A percentile compares a stretch with the other conserved stretches of the same genome.
phyloP scores from a whole-genome alignment of 2,797 vertebrate species.

The Neoniphon sammara region DNA sequence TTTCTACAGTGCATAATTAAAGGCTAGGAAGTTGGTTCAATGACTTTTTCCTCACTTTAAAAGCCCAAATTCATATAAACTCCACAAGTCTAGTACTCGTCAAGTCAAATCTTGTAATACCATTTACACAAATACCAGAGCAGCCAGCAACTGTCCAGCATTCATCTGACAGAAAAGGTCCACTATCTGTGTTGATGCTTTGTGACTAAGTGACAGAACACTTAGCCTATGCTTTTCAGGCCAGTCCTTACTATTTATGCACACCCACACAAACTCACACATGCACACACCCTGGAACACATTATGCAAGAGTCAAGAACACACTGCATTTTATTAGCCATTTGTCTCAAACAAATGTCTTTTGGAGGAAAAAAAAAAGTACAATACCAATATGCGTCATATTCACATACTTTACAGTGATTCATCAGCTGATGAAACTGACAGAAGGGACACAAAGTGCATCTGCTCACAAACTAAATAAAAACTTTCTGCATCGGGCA shows the following conservation, averaged over 20 bases:
- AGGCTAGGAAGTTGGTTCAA: too few relatives aligned
- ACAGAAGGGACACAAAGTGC: conserved; percentile 42
- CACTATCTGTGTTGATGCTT: neutral
- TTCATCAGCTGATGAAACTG: conserved; percentile 20
- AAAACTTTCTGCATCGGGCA: neutral
- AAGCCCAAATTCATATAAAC: too few relatives aligned
- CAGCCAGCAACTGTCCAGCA: neutral
- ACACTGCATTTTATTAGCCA: conserved; percentile 22
- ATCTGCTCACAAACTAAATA: conserved; percentile 23
- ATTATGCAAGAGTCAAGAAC: conserved; percentile 25
- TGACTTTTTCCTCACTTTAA: too few relatives aligned
- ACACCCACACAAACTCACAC: conserved; percentile 33
- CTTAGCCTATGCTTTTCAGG: conserved; percentile 14
- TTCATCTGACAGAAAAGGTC: neutral
- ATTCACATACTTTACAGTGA: conserved; percentile 42
- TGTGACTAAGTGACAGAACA: conserved; percentile 20
- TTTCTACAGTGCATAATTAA: too few relatives aligned
- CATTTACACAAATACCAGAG: conserved; percentile 1
- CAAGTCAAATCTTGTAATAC: neutral
- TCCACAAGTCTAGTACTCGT: too few relatives aligned
- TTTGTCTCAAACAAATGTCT: conserved; percentile 37
- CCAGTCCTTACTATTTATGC: conserved; percentile 2
- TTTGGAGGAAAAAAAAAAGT: conserved; percentile 12
- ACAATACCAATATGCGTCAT: conserved; percentile 12
- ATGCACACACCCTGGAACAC: neutral